These are phyloP conservation scores for Acanthoscelides obtectus DNA, from an alignment of 2,888 invertebrate species.

Conservation along the genomic window DNA sequence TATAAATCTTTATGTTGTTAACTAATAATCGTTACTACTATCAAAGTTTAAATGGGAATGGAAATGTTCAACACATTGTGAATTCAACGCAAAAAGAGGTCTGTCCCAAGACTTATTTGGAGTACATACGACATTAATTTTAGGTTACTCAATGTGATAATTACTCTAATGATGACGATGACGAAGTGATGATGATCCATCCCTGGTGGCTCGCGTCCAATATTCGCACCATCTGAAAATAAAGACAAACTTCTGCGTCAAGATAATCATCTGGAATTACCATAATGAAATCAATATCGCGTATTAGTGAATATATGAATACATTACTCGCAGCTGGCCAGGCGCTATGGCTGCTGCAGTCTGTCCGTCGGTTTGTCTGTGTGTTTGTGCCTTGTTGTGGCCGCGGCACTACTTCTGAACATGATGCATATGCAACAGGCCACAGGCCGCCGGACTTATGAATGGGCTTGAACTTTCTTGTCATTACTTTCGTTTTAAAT, in stretches of 20 bases:
- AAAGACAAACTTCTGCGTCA: slow-evolving; percentile 44
- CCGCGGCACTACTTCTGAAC: background rate
- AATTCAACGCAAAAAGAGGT: no score
- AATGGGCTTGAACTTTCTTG: background rate
- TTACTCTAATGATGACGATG: no score
- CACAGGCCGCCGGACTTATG: background rate
- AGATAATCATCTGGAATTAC: slow-evolving; percentile 46
- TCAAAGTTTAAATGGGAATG: no score
- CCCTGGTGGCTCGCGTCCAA: background rate
- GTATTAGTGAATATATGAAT: slow-evolving; percentile 47
- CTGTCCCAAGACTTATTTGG: no score
- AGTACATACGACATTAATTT: no score
- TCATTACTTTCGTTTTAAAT: background rate
- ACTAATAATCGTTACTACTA: no score
- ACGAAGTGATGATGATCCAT: background rate
- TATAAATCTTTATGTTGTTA: no score
- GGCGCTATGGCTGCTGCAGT: background rate
- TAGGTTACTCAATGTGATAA: no score
- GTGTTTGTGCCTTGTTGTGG: background rate
- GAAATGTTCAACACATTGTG: no score
- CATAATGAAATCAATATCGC: slow-evolving; percentile 48
- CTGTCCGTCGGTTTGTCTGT: background rate
- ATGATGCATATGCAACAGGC: background rate
- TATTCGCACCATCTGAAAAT: slow-evolving; percentile 22
- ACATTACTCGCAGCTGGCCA: slow-evolving; percentile 31